Base-by-base conservation (phyloP, 2,888 invertebrate genomes). In the Liposcelis brunnea region DNA sequence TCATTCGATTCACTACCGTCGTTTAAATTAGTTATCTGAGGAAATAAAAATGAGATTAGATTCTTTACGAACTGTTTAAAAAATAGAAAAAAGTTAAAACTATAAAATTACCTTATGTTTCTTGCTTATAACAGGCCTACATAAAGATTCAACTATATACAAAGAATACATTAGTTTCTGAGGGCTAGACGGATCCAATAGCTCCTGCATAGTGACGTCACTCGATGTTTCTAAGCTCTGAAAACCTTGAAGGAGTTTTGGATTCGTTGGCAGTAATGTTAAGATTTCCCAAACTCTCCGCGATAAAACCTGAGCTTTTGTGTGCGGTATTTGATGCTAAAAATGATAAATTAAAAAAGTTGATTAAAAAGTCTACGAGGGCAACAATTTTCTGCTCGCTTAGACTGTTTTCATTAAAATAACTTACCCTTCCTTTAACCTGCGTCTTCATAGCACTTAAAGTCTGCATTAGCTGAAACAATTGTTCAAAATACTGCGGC, bases 111-210 rank as follows among this genome's bases (percentile, higher is more conserved):
- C 26, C 26, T 26, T 26, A 26, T 26, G 26, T 8, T 26, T 26
- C 8, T 26, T 26, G 8, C 5, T 26, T 6, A 26, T 26, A 6
- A 26, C 19, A 3, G 55, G 54, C 48, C 64, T 64, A 50, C 71
- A 72, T 18, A 85, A 63, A 32, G 78, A 78, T 59, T 86, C 86
- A 0, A 93, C 84, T 52, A 93, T 91, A 61, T 91, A 90, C 49
- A 93, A 64, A 0, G 89, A 89, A 60, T 94, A 94, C 87, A 93
- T 91, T 44, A 94, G 74, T 59, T 90, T 90, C 63, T 93, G 93
- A 1, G 91, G 83, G 60, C 86, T 87, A 21, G 77, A 77, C 0
- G 90, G 85, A 65, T 91, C 85, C 10, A 94, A 69, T 1, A 93
- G 64, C 53, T 82, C 80, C 15, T 77, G 72, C 40, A 89, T 63